Conservation (phyloP, 2,113 vertebrate genomes). For the Lepus europaeus region DNA sequence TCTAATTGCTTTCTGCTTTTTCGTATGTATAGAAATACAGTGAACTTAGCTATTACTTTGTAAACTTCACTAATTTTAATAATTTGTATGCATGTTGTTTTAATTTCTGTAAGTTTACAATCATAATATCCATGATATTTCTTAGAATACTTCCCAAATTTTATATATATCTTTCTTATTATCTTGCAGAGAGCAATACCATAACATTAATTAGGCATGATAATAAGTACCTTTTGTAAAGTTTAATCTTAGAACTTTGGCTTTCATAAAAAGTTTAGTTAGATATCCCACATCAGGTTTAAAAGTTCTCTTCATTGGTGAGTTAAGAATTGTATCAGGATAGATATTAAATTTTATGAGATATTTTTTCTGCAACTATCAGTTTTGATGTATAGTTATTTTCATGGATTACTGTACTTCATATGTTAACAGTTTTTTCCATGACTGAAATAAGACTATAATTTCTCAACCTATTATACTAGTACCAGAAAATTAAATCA, state of each 20-base stretch:
- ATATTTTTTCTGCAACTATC: neutral
- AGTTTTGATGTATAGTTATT: neutral
- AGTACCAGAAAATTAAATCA: neutral
- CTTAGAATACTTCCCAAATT: neutral
- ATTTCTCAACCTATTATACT: neutral
- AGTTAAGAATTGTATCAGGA: constrained; percentile 28
- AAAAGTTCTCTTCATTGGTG: neutral
- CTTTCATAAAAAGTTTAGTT: constrained; percentile 13
- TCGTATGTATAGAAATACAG: neutral
- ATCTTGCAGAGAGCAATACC: neutral
- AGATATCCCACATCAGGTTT: neutral
- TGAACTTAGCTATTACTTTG: constrained; percentile 9
- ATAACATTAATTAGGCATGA: constrained; percentile 26
- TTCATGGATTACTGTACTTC: neutral
- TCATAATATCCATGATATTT: neutral
- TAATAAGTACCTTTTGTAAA: neutral
- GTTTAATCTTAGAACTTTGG: constrained; percentile 5
- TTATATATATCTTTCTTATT: neutral
- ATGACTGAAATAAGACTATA: neutral
- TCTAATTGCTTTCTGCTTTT: neutral
- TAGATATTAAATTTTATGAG: constrained; percentile 9
- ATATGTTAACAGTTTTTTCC: neutral
- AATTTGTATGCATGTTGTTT: neutral
- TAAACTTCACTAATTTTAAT: neutral
- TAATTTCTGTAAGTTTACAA: neutral